Evolutionary conservation across 2,797 vertebrate species (phyloP), one percentile per base, ranked within the genome.

Genomic region (Zenarchopterus dispar): DNA sequence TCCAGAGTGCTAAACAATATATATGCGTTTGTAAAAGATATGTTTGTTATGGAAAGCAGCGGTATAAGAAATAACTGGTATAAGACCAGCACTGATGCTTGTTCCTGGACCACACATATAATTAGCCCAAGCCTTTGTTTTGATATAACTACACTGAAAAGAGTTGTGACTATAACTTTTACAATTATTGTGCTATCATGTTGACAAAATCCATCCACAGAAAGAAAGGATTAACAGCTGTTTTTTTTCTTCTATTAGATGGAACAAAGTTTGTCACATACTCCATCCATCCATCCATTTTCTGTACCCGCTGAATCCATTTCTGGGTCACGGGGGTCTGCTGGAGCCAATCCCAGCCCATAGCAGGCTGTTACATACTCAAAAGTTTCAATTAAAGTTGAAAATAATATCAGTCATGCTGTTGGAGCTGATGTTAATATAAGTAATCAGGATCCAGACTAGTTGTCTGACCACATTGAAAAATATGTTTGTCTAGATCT

Each of bases 171-270:
- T 53, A 36, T 19, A 24, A 24, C 0, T 8, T 21, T 52, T 43
- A 9, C 16, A 43, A 8, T 51, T 61, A 16, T 6, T 42, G 21
- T 28, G n/a, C 24, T 28, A 51, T 43, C 23, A 11, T 31, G 23
- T 21, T 61, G 23, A 51, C 8, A 58, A 39, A 46, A 59, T 22
- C 56, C 31, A 24, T 58, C 16, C 28, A 21, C 18, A 23, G 28
- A 10, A 18, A 3, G 16, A 47, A 33, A 33, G 6, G 31, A 36
- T 36, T 36, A 59, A 59, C 16, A 24, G 9, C 31, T 59, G 33
- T 5, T 24, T 24, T 24, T n/a, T 24, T 24, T 5, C 24, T 24
- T 24, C 24, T 24, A 24, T 2, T 24, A 24, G 24, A 24, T 24
- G 24, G 2, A 24, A 24, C 24, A n/a, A n/a, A n/a, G n/a, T n/a